Evolutionary conservation across 2,113 vertebrate species (phyloP), one percentile per base, ranked within the genome.

Genomic region (Chamaea fasciata): DNA sequence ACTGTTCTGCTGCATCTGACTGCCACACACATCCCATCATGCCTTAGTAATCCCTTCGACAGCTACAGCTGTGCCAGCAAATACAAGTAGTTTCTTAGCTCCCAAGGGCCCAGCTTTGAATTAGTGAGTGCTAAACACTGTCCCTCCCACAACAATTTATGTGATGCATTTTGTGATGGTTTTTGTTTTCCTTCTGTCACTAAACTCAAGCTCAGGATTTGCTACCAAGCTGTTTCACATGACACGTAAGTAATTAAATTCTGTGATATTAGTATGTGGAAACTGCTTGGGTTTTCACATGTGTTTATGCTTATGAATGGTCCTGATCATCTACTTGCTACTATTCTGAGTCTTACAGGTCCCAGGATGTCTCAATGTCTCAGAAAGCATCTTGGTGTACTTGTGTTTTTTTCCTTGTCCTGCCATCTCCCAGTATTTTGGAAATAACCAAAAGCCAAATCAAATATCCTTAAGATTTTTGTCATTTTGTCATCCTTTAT

Each of bases 51-150:
- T 91, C 60, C 83, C 55, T 80, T 44, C 10, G 69, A 91, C 80
- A 94, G 70, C 57, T 76, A 70, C 78, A 96, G 94, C 85, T 94
- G 92, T 67, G 90, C 90, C 83, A 93, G 57, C 73, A 93, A 96
- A 76, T 59, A 22, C 69, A 91, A 86, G 64, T 30, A 47, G 53
- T 87, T 77, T 71, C 57, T 80, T 35, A 59, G 70, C 53, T 94
- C 94, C 65, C 92, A 75, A 67, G 80, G 65, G 88, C 35, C 49
- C 13, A n/a, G 56, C 37, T 92, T 82, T 87, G 85, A 92, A 87
- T 91, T 44, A 91, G 77, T 1, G 13, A 24, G 47, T 68, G 87
- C 84, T 92, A 91, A 96, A 83, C 31, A 46, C 44, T 39, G 46
- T n/a, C 41, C 80, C 78, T 95, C 91, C 81, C 78, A 84, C 49